phyloP scores from a whole-genome alignment of 53 echinoderm and acorn worm genomes.

The Luidia sarsii region DNA sequence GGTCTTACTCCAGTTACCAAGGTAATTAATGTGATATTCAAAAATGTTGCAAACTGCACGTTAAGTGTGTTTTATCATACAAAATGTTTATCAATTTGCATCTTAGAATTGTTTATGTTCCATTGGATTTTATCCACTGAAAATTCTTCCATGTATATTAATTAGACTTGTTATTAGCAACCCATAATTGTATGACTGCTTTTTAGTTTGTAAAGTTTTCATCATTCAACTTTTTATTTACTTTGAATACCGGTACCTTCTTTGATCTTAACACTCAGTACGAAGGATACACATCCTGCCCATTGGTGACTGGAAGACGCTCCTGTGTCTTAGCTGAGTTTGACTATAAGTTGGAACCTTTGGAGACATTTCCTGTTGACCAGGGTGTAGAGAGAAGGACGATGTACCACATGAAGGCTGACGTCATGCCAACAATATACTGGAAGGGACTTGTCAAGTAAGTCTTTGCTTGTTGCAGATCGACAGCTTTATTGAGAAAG shows the following conservation, averaged over 20 bases:
- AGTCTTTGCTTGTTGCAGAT: no score
- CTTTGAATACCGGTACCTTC: not conserved
- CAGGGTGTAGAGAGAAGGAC: constrained; percentile 85
- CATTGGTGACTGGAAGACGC: constrained; percentile 80
- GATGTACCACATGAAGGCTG: constrained; percentile 83
- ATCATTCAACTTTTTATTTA: no score
- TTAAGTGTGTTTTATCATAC: no score
- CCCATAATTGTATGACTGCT: not conserved
- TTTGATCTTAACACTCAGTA: constrained; percentile 54
- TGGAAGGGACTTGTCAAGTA: constrained; percentile 90
- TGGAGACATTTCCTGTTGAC: constrained; percentile 93
- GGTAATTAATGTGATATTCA: constrained; percentile 18
- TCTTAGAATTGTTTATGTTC: no score
- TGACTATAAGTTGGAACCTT: constrained; percentile 80
- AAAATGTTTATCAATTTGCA: no score
- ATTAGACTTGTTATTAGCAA: not conserved
- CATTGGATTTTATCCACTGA: no score
- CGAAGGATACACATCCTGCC: constrained; percentile 96
- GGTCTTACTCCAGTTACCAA: constrained; percentile 56
- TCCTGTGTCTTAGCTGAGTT: constrained; percentile 90
- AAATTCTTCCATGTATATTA: no score
- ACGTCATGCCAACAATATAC: constrained; percentile 83
- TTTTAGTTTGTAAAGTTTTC: no score
- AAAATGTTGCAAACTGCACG: no score
- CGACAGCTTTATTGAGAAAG: no score